Conservation (phyloP, 2,888 invertebrate species). For the Metellina segmentata region DNA sequence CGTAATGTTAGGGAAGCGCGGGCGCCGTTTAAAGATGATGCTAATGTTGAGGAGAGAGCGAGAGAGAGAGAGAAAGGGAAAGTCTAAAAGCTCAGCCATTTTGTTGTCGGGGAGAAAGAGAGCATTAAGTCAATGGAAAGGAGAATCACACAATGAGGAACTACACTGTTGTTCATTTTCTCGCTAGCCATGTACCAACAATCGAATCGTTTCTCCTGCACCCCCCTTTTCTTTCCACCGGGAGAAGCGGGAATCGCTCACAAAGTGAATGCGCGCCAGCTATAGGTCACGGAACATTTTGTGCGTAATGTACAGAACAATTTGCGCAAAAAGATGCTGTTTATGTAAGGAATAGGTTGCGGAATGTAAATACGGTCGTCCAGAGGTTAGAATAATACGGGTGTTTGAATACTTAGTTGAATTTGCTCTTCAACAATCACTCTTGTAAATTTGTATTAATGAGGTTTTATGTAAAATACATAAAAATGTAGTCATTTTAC, state of each 20-base stretch:
- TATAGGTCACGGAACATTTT: constrained; percentile 1
- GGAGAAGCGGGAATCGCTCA: constrained; percentile 20
- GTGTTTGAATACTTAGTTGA: too few relatives aligned
- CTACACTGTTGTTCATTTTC: constrained; percentile 68
- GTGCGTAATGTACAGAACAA: background rate
- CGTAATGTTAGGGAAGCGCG: background rate
- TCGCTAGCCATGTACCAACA: constrained; percentile 68
- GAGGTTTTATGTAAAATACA: too few relatives aligned
- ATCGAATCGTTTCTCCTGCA: constrained; percentile 60
- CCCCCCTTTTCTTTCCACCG: constrained; percentile 7
- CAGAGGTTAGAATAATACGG: too few relatives aligned
- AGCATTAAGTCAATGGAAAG: constrained; percentile 74
- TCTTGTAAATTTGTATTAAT: too few relatives aligned
- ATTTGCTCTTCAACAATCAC: too few relatives aligned
- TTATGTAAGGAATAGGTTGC: too few relatives aligned
- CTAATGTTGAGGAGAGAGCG: constrained; percentile 23
- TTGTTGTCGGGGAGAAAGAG: constrained; percentile 16
- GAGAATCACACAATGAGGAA: constrained; percentile 59
- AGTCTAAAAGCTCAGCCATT: constrained; percentile 31
- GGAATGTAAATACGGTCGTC: too few relatives aligned
- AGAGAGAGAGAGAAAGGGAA: background rate
- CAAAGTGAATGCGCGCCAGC: constrained; percentile 3
- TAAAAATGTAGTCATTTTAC: too few relatives aligned
- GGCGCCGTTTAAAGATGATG: constrained; percentile 59
- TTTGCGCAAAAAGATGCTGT: too few relatives aligned